Percentiles rank a stretch among this genome's conserved stretches.
These are phyloP conservation scores for Oscheius sp. DNA, from an alignment of 1,140 invertebrate genomes.

Conservation along the genomic window DNA sequence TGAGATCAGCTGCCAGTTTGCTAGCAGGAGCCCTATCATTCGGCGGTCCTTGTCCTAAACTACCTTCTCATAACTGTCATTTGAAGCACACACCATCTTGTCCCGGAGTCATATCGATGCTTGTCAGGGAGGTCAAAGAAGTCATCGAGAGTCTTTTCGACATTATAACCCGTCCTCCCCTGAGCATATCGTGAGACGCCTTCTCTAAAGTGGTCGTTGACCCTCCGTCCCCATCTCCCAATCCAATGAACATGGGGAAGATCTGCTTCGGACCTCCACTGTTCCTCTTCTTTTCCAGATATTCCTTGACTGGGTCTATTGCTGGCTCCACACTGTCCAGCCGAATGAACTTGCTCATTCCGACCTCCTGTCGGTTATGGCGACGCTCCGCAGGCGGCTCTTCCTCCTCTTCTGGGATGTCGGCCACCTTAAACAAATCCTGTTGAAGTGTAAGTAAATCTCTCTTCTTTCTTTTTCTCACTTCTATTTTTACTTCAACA, in stretches of 20 bases:
- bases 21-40: slow-evolving; percentile 41
- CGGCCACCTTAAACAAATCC: slow-evolving; percentile 14
- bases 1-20: slow-evolving; percentile 49
- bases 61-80: neutral
- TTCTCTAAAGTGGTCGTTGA: neutral
- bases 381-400: slow-evolving; percentile 26
- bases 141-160: slow-evolving; percentile 50
- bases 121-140: slow-evolving; percentile 55
- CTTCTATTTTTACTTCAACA: no score
- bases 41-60: slow-evolving; percentile 19
- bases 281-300: slow-evolving; percentile 9
- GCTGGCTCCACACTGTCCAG: slow-evolving; percentile 21
- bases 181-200: neutral
- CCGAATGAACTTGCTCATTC: slow-evolving; percentile 45
- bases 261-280: slow-evolving; percentile 37
- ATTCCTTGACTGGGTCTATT: neutral
- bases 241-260: slow-evolving; percentile 56
- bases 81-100: slow-evolving; percentile 36
- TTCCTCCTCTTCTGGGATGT: slow-evolving; percentile 35
- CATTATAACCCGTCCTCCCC: slow-evolving; percentile 39
- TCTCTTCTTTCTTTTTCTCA: no score
- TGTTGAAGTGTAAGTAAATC: neutral
- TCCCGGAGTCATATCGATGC: slow-evolving; percentile 57
- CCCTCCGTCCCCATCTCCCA: slow-evolving; percentile 26
- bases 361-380: neutral